Conservation (phyloP, 2,113 vertebrate species). For the Malurus alboscapulatus region DNA sequence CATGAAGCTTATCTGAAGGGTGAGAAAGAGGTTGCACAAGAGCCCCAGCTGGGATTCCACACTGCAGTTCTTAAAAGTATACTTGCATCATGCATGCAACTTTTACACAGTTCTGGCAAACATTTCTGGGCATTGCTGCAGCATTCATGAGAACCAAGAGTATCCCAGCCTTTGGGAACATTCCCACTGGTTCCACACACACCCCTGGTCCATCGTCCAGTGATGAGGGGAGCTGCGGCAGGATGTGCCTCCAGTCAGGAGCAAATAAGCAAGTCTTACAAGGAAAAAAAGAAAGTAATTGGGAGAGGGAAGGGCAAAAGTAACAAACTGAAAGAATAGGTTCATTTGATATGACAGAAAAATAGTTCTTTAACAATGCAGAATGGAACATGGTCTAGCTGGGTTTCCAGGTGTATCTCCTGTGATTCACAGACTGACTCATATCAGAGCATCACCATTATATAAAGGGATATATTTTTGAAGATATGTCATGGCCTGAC, state of each 20-base stretch:
- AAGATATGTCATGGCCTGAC: neutral
- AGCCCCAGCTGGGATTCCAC: neutral
- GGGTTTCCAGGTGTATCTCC: neutral
- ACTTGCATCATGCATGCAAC: neutral
- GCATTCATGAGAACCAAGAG: neutral
- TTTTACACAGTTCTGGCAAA: neutral
- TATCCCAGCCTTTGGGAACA: neutral
- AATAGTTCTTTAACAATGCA: neutral
- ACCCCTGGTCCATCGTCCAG: neutral
- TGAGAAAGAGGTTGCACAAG: neutral
- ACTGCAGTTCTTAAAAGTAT: neutral
- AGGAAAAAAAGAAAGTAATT: neutral
- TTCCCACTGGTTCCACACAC: neutral
- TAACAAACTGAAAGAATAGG: neutral
- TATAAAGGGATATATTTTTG: neutral
- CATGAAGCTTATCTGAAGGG: neutral
- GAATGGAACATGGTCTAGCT: neutral
- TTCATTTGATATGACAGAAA: neutral
- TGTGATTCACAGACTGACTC: constrained; percentile 26
- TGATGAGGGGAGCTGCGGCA: neutral
- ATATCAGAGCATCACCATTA: neutral
- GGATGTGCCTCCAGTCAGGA: neutral
- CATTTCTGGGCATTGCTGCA: neutral
- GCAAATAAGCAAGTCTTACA: neutral
- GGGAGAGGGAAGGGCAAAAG: neutral